phyloP scores from a whole-genome alignment of 2,113 vertebrate species.

The Lamprotornis superbus region DNA sequence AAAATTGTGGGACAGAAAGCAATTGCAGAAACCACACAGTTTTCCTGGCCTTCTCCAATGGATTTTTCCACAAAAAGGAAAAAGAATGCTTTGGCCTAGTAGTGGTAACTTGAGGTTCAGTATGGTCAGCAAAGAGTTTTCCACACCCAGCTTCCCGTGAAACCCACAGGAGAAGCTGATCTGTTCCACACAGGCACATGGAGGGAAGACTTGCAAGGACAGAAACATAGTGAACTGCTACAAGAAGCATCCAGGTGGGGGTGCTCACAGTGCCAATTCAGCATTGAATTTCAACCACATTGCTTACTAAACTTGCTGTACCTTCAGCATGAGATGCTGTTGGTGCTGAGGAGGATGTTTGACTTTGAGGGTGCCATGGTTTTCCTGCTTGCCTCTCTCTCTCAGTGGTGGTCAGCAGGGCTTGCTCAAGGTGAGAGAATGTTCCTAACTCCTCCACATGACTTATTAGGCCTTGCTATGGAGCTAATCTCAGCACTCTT shows the following conservation, averaged over 20 bases:
- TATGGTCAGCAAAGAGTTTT: neutral
- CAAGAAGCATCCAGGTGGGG: neutral
- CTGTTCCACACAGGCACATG: neutral
- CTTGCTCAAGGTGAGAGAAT: neutral
- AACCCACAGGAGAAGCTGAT: neutral
- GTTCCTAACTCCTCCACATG: neutral
- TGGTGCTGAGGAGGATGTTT: neutral
- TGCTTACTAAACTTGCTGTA: neutral
- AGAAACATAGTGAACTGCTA: neutral
- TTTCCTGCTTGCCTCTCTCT: neutral
- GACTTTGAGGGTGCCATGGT: rapidly evolving
- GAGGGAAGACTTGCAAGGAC: neutral
- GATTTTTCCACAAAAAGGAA: slow-evolving; percentile 2
- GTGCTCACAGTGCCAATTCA: neutral
- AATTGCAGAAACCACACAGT: slow-evolving; percentile 9
- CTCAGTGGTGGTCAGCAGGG: neutral
- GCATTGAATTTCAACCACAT: neutral
- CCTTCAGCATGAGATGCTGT: neutral
- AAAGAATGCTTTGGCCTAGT: neutral
- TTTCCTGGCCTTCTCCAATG: neutral
- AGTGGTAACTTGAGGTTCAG: neutral
- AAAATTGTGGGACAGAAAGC: neutral
- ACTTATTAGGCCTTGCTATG: neutral
- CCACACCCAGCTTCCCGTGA: neutral
- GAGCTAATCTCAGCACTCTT: neutral